Evolutionary conservation across 2,797 vertebrate genomes (phyloP).

Genomic region (Stomatorhinus walkeri): DNA sequence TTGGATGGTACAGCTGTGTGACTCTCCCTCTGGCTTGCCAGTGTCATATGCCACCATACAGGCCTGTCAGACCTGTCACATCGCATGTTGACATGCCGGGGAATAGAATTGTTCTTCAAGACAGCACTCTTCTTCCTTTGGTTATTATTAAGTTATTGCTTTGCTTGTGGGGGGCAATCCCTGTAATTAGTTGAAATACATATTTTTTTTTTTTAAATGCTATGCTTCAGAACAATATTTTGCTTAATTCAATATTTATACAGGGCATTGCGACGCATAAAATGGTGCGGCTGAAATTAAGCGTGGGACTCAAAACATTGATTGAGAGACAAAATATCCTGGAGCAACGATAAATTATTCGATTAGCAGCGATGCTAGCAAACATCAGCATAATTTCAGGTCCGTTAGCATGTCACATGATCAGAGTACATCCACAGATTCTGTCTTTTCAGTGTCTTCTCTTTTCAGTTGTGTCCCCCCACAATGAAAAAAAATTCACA

Average conservation of each 20-base stretch:
- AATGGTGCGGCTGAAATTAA: neutral
- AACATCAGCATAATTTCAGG: conserved; percentile 61
- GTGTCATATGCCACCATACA: neutral
- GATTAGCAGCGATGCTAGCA: conserved; percentile 60
- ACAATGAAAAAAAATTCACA: conserved; percentile 53
- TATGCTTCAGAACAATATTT: neutral
- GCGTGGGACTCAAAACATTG: neutral
- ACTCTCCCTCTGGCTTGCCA: neutral
- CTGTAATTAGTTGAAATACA: neutral
- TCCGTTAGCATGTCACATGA: conserved; percentile 62
- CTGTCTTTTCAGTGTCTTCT: conserved; percentile 59
- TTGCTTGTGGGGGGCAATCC: neutral
- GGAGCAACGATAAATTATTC: conserved; percentile 34
- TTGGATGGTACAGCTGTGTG: neutral
- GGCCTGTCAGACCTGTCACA: conserved; percentile 8
- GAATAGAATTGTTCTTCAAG: conserved; percentile 3
- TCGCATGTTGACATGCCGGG: neutral
- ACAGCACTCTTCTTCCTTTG: neutral
- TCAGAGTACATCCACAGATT: conserved; percentile 65
- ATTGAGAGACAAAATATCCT: neutral
- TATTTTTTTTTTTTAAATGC: neutral
- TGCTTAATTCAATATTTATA: neutral
- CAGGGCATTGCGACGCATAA: too few relatives aligned
- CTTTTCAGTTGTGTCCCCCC: conserved; percentile 40
- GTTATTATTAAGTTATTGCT: conserved; percentile 13